Conservation (phyloP, 2,797 vertebrate genomes). For the Tapirus indicus region DNA sequence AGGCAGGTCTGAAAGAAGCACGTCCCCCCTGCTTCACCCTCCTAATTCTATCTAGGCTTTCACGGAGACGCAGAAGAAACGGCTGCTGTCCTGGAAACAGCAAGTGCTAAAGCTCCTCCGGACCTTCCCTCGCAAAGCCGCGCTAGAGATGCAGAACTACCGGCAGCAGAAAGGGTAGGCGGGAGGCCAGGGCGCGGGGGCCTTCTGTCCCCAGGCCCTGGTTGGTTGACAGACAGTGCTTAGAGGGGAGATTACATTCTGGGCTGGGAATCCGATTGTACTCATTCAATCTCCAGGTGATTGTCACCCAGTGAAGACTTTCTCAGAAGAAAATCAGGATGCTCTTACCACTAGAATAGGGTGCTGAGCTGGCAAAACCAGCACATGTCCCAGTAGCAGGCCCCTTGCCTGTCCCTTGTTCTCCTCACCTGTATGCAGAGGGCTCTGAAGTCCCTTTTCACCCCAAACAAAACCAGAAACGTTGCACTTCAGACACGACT, state of each 20-base stretch:
- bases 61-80: constrained; percentile 97
- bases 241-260: not conserved
- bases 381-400: not conserved
- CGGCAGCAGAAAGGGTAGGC: constrained; percentile 95
- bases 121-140: constrained; percentile 95
- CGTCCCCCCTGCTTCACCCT: not conserved
- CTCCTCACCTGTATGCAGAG: not conserved
- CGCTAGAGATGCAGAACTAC: constrained; percentile 95
- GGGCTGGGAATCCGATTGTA: not conserved
- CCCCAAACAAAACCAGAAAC: not conserved
- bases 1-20: not conserved
- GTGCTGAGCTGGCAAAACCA: not conserved
- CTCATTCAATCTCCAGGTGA: not conserved
- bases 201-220: not conserved
- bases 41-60: constrained; percentile 92
- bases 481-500: not conserved
- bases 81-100: constrained; percentile 97
- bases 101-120: constrained; percentile 97
- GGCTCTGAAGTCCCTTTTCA: not conserved
- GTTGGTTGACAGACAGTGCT: not conserved
- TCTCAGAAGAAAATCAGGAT: constrained; percentile 24
- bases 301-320: not conserved
- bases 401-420: not conserved
- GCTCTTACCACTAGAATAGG: not conserved
- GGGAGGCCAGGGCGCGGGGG: not conserved